phyloP scores from a whole-genome alignment of 2,888 invertebrate species.

The Cryptocheilus praepositus region DNA sequence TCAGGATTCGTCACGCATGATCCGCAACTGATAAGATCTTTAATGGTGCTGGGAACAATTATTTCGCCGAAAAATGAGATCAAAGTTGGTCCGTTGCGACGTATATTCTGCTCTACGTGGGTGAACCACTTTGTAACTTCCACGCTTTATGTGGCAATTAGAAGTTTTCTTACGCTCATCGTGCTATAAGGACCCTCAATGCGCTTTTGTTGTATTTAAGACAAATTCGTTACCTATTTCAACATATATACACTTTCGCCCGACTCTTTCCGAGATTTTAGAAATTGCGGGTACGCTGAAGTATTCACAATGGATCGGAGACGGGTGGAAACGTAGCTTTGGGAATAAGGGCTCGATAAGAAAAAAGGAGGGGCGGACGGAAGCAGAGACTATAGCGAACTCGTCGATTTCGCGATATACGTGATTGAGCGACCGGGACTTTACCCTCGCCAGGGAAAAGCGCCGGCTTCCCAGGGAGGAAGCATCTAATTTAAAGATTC shows the following conservation, averaged over 20 bases:
- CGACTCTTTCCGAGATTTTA: conserved; percentile 16
- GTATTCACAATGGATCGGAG: conserved; percentile 2
- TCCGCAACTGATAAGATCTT: too few species aligned
- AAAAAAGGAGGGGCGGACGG: conserved; percentile 18
- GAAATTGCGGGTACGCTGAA: conserved; percentile 13
- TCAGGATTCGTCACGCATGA: neutral
- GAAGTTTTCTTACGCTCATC: too few species aligned
- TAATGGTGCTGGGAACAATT: neutral
- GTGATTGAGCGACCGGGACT: conserved; percentile 57
- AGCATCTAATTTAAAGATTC: conserved; percentile 78
- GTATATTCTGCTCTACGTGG: too few species aligned
- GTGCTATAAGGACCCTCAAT: too few species aligned
- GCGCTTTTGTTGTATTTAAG: too few species aligned
- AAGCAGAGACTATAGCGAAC: conserved; percentile 29
- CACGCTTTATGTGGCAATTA: too few species aligned
- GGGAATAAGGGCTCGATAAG: conserved; percentile 26
- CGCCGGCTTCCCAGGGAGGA: conserved; percentile 41
- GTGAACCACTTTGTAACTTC: too few species aligned
- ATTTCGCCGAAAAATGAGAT: neutral
- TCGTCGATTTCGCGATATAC: conserved; percentile 57
- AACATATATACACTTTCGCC: too few species aligned
- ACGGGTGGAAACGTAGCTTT: conserved; percentile 1
- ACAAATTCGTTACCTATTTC: too few species aligned
- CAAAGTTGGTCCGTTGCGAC: too few species aligned
- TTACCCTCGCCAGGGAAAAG: conserved; percentile 21